Percentiles rank a stretch among this genome's conserved stretches.
These are phyloP conservation scores for Eledona agricola DNA, from an alignment of 2,888 invertebrate genomes.

Conservation along the genomic window DNA sequence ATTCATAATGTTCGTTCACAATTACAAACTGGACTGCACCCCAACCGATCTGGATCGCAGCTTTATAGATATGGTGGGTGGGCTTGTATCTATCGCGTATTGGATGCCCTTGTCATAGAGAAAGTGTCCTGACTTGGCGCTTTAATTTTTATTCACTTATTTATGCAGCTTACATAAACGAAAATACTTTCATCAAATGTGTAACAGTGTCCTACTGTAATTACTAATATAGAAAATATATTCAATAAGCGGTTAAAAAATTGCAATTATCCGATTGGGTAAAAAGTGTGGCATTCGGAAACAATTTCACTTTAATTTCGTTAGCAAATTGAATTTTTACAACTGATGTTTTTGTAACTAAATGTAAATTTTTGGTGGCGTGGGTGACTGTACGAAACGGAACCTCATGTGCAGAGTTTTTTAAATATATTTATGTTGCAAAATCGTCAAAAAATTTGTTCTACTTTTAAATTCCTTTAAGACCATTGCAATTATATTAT, in stretches of 20 bases:
- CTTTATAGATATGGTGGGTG: conserved; percentile 55
- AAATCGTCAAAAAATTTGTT: too few relatives aligned
- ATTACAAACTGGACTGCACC: conserved; percentile 47
- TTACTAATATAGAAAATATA: conserved; percentile 9
- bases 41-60: conserved; percentile 41
- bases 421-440: too few relatives aligned
- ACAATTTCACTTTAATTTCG: too few relatives aligned
- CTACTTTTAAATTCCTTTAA: too few relatives aligned
- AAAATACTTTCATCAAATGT: conserved; percentile 33
- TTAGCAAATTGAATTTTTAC: too few relatives aligned
- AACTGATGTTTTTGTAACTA: too few relatives aligned
- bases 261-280: too few relatives aligned
- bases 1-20: conserved; percentile 47
- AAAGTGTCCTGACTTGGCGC: conserved; percentile 50
- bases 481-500: too few relatives aligned
- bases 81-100: conserved; percentile 35
- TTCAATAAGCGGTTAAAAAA: conserved; percentile 3
- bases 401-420: too few relatives aligned
- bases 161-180: conserved; percentile 32
- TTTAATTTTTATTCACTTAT: conserved; percentile 40
- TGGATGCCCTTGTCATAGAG: conserved; percentile 47
- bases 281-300: too few relatives aligned
- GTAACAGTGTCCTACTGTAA: conserved; percentile 10
- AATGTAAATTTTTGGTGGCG: too few relatives aligned
- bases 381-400: too few relatives aligned